Conservation (phyloP, 1,140 invertebrate genomes). For the Copidosoma floridanum region DNA sequence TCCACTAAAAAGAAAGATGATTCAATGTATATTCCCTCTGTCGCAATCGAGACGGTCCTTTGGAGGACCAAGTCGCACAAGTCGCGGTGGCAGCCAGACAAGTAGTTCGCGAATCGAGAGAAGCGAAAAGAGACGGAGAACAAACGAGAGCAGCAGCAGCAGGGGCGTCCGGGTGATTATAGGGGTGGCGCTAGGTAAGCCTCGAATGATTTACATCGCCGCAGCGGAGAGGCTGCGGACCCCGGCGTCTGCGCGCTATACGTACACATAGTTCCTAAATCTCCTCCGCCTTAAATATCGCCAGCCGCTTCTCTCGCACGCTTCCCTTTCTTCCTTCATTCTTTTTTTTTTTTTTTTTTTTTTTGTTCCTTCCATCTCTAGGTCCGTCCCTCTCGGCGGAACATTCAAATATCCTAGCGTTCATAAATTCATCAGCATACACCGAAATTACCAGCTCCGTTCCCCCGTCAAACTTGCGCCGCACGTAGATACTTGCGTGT, state of each 20-base stretch:
- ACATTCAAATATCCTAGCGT: constrained; percentile 47
- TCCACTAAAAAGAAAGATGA: no score
- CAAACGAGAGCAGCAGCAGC: neutral
- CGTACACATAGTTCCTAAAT: constrained; percentile 50
- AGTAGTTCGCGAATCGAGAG: no score
- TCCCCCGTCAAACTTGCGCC: neutral
- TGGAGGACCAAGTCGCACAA: no score
- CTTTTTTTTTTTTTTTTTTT: neutral
- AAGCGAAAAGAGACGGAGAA: neutral
- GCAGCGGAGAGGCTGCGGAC: constrained; percentile 8
- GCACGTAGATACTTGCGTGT: neutral
- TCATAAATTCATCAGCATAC: constrained; percentile 50
- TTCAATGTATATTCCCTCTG: no score
- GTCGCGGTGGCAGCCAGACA: neutral
- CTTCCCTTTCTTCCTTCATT: neutral
- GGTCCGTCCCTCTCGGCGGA: constrained; percentile 44
- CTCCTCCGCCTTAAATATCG: constrained; percentile 39
- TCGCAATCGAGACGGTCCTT: no score
- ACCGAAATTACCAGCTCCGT: constrained; percentile 43
- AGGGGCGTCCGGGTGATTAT: constrained; percentile 42
- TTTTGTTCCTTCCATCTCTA: constrained; percentile 25
- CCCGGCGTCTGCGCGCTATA: no score
- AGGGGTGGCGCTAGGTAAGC: constrained; percentile 46
- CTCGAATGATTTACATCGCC: constrained; percentile 48
- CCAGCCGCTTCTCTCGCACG: neutral